phyloP scores from a whole-genome alignment of 35 echinoderm and acorn worm genomes.

The Chiridota heheva region DNA sequence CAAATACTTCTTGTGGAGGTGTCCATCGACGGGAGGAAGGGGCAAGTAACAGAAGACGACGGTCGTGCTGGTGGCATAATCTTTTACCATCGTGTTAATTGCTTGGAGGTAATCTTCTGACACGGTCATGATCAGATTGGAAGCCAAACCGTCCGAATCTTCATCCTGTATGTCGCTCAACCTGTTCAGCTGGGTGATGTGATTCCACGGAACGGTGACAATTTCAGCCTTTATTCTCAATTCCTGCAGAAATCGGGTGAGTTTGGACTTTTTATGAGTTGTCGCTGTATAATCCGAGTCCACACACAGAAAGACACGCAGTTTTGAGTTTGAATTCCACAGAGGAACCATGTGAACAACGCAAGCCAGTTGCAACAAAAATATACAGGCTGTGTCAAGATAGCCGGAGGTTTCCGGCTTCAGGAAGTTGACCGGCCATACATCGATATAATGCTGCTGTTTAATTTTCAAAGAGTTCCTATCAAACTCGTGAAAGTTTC shows the following conservation, averaged over 20 bases:
- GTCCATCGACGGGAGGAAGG: conserved; percentile 62
- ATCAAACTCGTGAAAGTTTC: conserved; percentile 69
- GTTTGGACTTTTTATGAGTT: conserved; percentile 62
- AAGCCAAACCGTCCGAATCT: conserved; percentile 22
- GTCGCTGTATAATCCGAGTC: conserved; percentile 57
- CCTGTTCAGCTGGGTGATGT: conserved; percentile 54
- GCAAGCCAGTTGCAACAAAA: conserved; percentile 83
- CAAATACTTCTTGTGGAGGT: conserved; percentile 67
- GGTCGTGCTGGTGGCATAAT: conserved; percentile 54
- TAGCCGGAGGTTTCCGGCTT: conserved; percentile 93
- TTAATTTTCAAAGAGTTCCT: conserved; percentile 38
- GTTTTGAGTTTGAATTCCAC: conserved; percentile 63
- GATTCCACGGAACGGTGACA: conserved; percentile 65
- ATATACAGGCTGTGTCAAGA: conserved; percentile 91
- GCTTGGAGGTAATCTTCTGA: conserved; percentile 72
- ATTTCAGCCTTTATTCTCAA: conserved; percentile 87
- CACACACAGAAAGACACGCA: conserved; percentile 86
- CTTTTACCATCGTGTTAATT: conserved; percentile 67
- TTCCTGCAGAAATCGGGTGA: conserved; percentile 67
- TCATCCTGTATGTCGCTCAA: conserved; percentile 1
- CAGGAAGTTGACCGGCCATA: conserved; percentile 96
- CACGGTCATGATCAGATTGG: conserved; percentile 33
- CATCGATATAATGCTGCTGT: conserved; percentile 47
- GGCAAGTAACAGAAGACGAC: conserved; percentile 86
- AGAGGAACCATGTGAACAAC: conserved; percentile 87